Conservation (phyloP, 1,140 invertebrate genomes). For the Heliconius himera region DNA sequence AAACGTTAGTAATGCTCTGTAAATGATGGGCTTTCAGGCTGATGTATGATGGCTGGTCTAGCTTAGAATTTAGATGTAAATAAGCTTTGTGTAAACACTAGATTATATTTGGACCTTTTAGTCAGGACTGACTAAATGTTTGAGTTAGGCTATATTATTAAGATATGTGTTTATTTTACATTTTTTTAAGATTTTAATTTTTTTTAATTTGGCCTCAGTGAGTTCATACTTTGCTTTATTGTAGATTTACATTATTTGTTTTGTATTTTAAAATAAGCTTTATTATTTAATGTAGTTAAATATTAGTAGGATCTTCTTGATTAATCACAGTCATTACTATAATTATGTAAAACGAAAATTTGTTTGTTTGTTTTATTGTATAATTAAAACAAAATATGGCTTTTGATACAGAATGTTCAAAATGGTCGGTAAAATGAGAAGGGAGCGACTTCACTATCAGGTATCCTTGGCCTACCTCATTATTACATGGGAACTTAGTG, state of each 20-base stretch:
- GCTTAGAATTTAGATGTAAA: conserved; percentile 16
- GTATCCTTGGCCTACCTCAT: neutral
- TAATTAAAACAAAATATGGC: too few species aligned
- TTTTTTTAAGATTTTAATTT: neutral
- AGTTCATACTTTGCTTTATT: too few species aligned
- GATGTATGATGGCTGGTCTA: conserved; percentile 23
- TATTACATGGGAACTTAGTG: neutral
- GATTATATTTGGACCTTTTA: conserved; percentile 19
- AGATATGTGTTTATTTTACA: neutral
- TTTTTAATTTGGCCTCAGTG: neutral
- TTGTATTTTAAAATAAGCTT: too few species aligned
- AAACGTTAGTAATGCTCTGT: conserved; percentile 37
- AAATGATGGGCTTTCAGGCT: conserved; percentile 41
- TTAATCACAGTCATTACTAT: too few species aligned
- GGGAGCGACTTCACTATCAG: too few species aligned
- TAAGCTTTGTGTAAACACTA: conserved; percentile 37
- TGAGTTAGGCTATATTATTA: neutral
- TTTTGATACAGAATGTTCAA: too few species aligned
- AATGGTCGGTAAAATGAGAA: too few species aligned
- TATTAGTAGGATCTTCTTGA: too few species aligned
- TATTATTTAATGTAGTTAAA: too few species aligned
- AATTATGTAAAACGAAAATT: too few species aligned
- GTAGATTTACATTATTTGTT: neutral
- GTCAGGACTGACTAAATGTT: neutral
- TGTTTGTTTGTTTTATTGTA: too few species aligned